Conservation (phyloP, 2,888 invertebrate genomes). For the Erynnis tages region DNA sequence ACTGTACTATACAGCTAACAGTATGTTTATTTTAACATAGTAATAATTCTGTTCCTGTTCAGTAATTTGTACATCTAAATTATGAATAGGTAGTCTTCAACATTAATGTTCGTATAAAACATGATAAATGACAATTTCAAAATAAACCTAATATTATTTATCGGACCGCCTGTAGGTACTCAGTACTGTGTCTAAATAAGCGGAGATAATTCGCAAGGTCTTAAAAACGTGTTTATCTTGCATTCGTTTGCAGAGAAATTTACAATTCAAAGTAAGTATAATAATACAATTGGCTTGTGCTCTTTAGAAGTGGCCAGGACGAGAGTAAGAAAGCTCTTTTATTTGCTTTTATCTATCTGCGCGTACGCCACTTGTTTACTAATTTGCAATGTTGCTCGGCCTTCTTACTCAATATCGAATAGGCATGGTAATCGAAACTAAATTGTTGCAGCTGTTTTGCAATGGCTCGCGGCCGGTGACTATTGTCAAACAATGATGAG, state of each 20-base stretch:
- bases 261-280: slow-evolving; percentile 21
- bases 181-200: background rate
- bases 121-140: no score
- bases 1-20: slow-evolving; percentile 2
- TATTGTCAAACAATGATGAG: slow-evolving; percentile 13
- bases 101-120: no score
- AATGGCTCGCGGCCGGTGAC: slow-evolving; percentile 8
- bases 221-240: slow-evolving; percentile 8
- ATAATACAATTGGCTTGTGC: slow-evolving; percentile 10
- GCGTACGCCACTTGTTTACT: slow-evolving; percentile 34
- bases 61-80: slow-evolving; percentile 1
- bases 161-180: no score
- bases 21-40: slow-evolving; percentile 21
- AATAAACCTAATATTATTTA: no score
- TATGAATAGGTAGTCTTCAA: no score
- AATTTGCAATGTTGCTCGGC: slow-evolving; percentile 40
- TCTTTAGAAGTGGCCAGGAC: slow-evolving; percentile 12
- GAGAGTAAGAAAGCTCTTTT: slow-evolving; percentile 17
- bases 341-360: slow-evolving; percentile 22
- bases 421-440: slow-evolving; percentile 26
- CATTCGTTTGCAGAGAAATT: slow-evolving; percentile 7
- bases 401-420: slow-evolving; percentile 34
- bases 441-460: slow-evolving; percentile 23
- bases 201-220: background rate
- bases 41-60: slow-evolving; percentile 9